Evolutionary conservation across 2,888 invertebrate species (phyloP).

Genomic region (Tanaodytes sp.): DNA sequence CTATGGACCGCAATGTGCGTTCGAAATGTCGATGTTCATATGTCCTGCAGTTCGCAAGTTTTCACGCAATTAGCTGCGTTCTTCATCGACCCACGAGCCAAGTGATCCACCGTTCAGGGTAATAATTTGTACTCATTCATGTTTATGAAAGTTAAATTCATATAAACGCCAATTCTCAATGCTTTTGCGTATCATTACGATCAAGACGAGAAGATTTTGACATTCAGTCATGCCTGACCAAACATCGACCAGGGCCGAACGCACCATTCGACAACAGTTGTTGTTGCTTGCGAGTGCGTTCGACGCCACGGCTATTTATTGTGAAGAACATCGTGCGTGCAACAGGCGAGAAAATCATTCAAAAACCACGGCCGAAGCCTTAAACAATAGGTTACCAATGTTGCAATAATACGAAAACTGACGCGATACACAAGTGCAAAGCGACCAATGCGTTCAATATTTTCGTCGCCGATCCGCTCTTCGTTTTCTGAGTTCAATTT

Average conservation of each 20-base stretch:
- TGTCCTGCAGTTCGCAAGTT: slow-evolving; percentile 75
- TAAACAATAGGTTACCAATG: slow-evolving; percentile 1
- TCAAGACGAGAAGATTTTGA: no score
- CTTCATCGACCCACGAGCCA: slow-evolving; percentile 73
- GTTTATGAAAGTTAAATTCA: no score
- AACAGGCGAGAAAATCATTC: slow-evolving; percentile 11
- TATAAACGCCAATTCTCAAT: no score
- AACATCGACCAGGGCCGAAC: no score
- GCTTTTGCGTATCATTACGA: no score
- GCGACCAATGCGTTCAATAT: background rate
- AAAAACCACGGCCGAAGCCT: slow-evolving; percentile 18
- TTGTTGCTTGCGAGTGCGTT: no score
- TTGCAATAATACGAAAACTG: background rate
- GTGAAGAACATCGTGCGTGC: slow-evolving; percentile 7
- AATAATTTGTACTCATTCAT: no score
- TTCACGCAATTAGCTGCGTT: slow-evolving; percentile 72
- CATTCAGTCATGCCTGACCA: no score
- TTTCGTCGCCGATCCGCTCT: slow-evolving; percentile 7
- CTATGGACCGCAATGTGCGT: slow-evolving; percentile 77
- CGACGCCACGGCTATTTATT: background rate
- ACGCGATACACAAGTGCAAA: no score
- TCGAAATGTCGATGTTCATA: slow-evolving; percentile 78
- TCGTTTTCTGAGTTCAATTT: background rate
- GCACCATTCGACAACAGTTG: no score
- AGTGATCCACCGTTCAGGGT: slow-evolving; percentile 61